Evolutionary conservation across 1,140 invertebrate genomes (phyloP), one percentile per base, ranked within the genome.

Genomic region (Drosophila pseudoobscura): DNA sequence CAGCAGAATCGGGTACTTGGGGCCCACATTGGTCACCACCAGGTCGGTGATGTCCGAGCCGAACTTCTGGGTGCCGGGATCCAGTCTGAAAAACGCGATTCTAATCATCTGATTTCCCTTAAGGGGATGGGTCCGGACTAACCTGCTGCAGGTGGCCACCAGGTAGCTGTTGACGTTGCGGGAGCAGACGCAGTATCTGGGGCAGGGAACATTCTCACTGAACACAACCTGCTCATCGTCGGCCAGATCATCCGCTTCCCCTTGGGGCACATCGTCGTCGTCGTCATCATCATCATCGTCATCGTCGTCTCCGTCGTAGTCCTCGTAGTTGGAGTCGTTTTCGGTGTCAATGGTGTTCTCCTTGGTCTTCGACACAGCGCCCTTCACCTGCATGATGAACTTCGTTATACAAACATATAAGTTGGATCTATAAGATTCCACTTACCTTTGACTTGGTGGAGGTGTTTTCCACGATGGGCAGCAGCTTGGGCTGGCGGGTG

Each of bases 21-120:
- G 92, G 51, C 93, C 92, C 9, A 93, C 91, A 77, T 94, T 93
- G 65, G 93, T 93, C n/a, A 94, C 93, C 45, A 94, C 92, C 17
- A 94, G 90, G 71, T 94, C 94, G 11, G 93, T 93, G 45, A 94
- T 93, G 59, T 93, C 93, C 46, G 92, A 92, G 50, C 93, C 93
- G 73, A 94, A 94, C 74, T 93, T 94, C 76, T 94, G 94, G 24
- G 92, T 93, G 45, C 92, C 93, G 24, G 93, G 66, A 91, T 94
- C 93, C 60, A 94, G 80, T 60, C 93, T 87, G n/a, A 41, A 15
- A 52, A 49, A 17, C 9, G 9, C 1, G 6, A n/a, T 17, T 11
- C 1, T 2, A 22, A 0, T 9, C 3, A 7, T 13, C 35, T 39
- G 11, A 0, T 5, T 5, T 39, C 35, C 3, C 11, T 39, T 5